A percentile compares a stretch with the other conserved stretches of the same genome.
Conservation (phyloP, 2,888 invertebrate species). For the Synergus japonicus region DNA sequence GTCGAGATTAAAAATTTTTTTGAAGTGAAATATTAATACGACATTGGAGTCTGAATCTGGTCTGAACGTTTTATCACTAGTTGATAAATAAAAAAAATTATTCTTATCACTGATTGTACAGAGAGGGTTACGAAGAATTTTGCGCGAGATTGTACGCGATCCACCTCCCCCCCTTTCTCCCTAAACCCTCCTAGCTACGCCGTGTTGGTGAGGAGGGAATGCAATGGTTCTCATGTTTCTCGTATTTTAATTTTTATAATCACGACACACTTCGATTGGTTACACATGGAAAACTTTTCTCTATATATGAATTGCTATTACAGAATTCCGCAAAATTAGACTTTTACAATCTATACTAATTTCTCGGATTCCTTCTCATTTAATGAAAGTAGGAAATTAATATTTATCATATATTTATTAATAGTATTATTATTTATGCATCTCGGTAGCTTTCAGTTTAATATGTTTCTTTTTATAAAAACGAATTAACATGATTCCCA, state of each 20-base stretch:
- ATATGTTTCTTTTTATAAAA: too few species aligned
- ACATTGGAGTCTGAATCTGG: background rate
- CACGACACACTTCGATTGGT: conserved; percentile 16
- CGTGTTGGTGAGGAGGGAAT: conserved; percentile 66
- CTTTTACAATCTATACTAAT: background rate
- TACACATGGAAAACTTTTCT: background rate
- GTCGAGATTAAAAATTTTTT: background rate
- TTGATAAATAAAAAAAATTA: conserved; percentile 37
- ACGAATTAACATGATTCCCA: too few species aligned
- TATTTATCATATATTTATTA: background rate
- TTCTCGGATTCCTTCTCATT: background rate
- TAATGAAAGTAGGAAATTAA: background rate
- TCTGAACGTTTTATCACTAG: background rate
- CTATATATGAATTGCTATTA: background rate
- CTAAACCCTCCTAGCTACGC: conserved; percentile 73
- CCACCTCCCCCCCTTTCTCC: conserved; percentile 71
- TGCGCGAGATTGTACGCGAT: conserved; percentile 72
- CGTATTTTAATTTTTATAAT: conserved; percentile 66
- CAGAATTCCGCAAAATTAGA: background rate
- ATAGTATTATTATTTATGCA: too few species aligned
- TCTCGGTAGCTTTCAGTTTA: too few species aligned
- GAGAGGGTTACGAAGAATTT: conserved; percentile 66
- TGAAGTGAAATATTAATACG: background rate
- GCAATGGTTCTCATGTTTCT: conserved; percentile 74
- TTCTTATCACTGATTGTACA: conserved; percentile 68